Evolutionary conservation across 2,888 invertebrate species (phyloP).

Genomic region (Latrodectus elegans): DNA sequence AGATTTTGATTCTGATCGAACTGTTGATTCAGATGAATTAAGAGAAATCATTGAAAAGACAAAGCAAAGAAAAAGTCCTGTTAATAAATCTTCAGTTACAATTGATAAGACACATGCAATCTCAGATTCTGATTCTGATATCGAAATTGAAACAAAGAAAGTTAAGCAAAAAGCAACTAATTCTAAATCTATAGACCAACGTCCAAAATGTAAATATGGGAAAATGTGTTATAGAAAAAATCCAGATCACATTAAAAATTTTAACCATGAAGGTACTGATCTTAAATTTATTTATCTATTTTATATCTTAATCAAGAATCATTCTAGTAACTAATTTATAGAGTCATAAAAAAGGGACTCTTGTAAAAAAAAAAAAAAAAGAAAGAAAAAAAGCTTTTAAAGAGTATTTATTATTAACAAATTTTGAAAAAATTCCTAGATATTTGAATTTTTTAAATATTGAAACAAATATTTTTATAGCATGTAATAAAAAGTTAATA

Average conservation of each 20-base stretch:
- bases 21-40: background rate
- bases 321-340: no score
- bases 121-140: constrained; percentile 11
- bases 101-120: background rate
- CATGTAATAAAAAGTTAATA: no score
- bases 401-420: no score
- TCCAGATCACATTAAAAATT: constrained; percentile 88
- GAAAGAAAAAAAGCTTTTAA: no score
- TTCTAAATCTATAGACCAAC: background rate
- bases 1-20: constrained; percentile 80
- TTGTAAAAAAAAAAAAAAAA: no score
- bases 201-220: constrained; percentile 82
- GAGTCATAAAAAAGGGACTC: no score
- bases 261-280: constrained; percentile 79
- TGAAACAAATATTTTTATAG: no score
- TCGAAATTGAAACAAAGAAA: background rate
- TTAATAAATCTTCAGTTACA: background rate
- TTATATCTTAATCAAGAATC: no score
- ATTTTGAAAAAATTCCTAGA: no score
- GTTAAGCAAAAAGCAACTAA: background rate
- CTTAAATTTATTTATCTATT: constrained; percentile 16
- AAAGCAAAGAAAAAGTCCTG: background rate
- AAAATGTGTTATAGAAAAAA: constrained; percentile 88
- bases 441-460: no score
- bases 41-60: background rate